These are phyloP conservation scores for Orbicella faveolata DNA, from an alignment of 64 coral and sea anemone genomes.

Conservation along the genomic window DNA sequence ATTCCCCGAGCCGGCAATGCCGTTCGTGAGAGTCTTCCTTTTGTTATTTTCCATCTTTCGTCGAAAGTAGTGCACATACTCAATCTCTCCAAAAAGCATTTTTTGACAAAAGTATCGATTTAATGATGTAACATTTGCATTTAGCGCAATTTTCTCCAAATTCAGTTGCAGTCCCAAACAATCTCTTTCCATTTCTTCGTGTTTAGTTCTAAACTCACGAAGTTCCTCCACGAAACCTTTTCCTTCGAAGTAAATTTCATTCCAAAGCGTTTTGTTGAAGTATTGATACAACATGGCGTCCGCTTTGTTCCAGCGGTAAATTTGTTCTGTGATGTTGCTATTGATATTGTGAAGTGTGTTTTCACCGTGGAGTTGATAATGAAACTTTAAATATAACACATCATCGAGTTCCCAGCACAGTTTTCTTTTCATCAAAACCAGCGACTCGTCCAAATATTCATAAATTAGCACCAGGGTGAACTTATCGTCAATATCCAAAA, in stretches of 20 bases:
- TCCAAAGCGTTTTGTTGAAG: constrained; percentile 91
- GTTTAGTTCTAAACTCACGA: constrained; percentile 54
- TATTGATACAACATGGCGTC: constrained; percentile 76
- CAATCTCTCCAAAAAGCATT: constrained; percentile 63
- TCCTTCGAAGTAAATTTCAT: constrained; percentile 51
- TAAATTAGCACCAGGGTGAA: constrained; percentile 83
- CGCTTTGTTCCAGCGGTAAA: constrained; percentile 81
- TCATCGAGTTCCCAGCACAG: constrained; percentile 96
- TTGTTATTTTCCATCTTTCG: constrained; percentile 54
- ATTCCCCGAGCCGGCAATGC: background rate
- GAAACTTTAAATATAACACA: constrained; percentile 80
- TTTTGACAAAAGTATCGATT: constrained; percentile 86
- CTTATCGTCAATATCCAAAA: constrained; percentile 71
- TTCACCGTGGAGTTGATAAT: constrained; percentile 7
- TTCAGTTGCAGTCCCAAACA: constrained; percentile 22
- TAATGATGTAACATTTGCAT: constrained; percentile 31
- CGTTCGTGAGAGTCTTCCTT: background rate
- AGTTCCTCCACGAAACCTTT: constrained; percentile 63
- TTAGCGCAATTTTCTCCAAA: constrained; percentile 21
- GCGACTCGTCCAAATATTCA: constrained; percentile 89
- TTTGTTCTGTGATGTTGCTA: background rate
- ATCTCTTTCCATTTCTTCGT: constrained; percentile 64
- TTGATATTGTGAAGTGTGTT: background rate
- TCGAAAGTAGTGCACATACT: constrained; percentile 92
- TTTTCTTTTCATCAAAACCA: constrained; percentile 86